Conservation (phyloP, 2,113 vertebrate genomes). For the Urocynchramus pylzowi region DNA sequence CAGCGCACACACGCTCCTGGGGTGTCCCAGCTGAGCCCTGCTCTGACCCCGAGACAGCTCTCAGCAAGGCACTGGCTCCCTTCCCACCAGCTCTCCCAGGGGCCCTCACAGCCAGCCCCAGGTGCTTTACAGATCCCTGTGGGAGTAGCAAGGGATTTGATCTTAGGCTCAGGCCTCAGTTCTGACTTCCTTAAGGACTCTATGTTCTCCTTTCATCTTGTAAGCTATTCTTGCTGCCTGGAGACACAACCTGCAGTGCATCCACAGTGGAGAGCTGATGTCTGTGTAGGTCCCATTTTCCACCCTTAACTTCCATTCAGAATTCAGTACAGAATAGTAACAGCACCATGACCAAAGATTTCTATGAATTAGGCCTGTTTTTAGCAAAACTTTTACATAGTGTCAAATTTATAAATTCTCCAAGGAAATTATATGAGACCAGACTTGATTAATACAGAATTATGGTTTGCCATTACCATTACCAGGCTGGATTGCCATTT, state of each 20-base stretch:
- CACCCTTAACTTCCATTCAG: background rate
- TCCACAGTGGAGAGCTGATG: background rate
- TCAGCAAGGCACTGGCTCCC: background rate
- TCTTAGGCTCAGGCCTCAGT: background rate
- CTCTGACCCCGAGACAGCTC: background rate
- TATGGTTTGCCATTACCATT: background rate
- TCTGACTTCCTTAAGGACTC: background rate
- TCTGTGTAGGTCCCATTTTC: background rate
- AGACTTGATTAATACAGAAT: background rate
- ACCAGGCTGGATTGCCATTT: background rate
- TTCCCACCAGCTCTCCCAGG: background rate
- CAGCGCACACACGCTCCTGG: background rate
- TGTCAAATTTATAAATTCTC: background rate
- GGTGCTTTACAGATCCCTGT: background rate
- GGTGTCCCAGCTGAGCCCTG: rapidly evolving
- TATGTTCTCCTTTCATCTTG: background rate
- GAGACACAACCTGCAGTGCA: background rate
- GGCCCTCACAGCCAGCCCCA: background rate
- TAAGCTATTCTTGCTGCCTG: background rate
- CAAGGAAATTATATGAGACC: background rate
- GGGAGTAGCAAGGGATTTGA: background rate
- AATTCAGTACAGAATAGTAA: background rate
- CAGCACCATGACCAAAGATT: background rate
- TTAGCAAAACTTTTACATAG: background rate
- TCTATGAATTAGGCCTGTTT: background rate